phyloP scores from a whole-genome alignment of 2,888 invertebrate species.

The Balanococcus diminutus region DNA sequence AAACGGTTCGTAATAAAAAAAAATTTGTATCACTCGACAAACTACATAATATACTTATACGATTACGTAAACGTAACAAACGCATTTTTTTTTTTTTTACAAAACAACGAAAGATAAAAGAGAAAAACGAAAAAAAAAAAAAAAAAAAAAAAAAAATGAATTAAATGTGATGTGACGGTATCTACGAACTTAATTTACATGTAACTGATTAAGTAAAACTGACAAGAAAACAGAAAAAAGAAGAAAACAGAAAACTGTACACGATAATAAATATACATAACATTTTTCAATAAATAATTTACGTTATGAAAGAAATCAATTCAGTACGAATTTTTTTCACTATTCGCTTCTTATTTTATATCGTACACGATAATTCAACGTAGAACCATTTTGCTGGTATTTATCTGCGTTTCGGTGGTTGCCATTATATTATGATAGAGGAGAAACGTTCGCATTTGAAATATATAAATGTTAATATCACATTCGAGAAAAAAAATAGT shows the following conservation, averaged over 20 bases:
- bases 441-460: slow-evolving; percentile 12
- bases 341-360: background rate
- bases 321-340: background rate
- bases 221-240: background rate
- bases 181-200: slow-evolving; percentile 21
- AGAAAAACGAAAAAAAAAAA: background rate
- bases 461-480: slow-evolving; percentile 38
- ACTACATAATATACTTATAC: background rate
- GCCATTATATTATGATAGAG: too few species aligned
- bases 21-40: background rate
- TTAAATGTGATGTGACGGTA: background rate
- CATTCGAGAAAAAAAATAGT: background rate
- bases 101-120: background rate
- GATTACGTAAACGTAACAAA: slow-evolving; percentile 16
- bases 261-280: slow-evolving; percentile 26
- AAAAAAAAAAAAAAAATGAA: background rate
- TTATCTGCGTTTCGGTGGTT: slow-evolving; percentile 13
- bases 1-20: background rate
- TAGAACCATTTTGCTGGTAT: background rate
- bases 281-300: slow-evolving; percentile 34
- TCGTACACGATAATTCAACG: background rate
- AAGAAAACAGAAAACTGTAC: slow-evolving; percentile 15
- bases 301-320: slow-evolving; percentile 30
- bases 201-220: slow-evolving; percentile 34
- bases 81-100: background rate